A percentile compares a stretch with the other conserved stretches of the same genome.
These are phyloP conservation scores for Amyelois transitella DNA, from an alignment of 1,140 invertebrate genomes.

Conservation along the genomic window DNA sequence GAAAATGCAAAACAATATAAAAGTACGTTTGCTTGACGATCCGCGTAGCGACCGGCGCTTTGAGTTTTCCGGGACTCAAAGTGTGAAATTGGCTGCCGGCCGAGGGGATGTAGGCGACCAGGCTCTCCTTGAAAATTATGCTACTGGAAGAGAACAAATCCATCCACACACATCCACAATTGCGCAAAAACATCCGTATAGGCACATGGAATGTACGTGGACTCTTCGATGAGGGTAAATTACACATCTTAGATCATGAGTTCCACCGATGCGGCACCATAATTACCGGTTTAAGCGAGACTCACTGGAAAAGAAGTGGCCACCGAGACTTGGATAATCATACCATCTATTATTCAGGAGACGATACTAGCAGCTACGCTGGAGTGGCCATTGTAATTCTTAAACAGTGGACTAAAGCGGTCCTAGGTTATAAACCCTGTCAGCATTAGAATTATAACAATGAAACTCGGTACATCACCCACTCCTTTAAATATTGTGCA, in stretches of 20 bases:
- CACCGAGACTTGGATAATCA: constrained; percentile 10
- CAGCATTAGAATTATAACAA: background rate
- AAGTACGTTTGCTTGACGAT: constrained; percentile 4
- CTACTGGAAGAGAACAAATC: no score
- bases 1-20: background rate
- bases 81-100: constrained; percentile 12
- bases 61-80: constrained; percentile 10
- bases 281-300: constrained; percentile 18
- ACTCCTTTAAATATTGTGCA: constrained; percentile 14
- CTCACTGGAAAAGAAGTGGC: constrained; percentile 17
- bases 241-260: constrained; percentile 12
- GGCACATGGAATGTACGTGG: constrained; percentile 19
- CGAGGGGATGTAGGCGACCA: background rate
- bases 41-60: constrained; percentile 13
- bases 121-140: constrained; percentile 12
- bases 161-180: no score
- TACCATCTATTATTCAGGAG: constrained; percentile 16
- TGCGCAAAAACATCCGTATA: constrained; percentile 3
- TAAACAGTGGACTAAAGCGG: background rate
- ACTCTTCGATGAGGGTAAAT: constrained; percentile 9
- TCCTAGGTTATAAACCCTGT: constrained; percentile 9
- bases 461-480: constrained; percentile 11
- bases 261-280: constrained; percentile 9
- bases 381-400: constrained; percentile 19
- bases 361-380: constrained; percentile 7